Base-by-base conservation (phyloP, 1,140 invertebrate genomes). In the Bicyclus anynana region DNA sequence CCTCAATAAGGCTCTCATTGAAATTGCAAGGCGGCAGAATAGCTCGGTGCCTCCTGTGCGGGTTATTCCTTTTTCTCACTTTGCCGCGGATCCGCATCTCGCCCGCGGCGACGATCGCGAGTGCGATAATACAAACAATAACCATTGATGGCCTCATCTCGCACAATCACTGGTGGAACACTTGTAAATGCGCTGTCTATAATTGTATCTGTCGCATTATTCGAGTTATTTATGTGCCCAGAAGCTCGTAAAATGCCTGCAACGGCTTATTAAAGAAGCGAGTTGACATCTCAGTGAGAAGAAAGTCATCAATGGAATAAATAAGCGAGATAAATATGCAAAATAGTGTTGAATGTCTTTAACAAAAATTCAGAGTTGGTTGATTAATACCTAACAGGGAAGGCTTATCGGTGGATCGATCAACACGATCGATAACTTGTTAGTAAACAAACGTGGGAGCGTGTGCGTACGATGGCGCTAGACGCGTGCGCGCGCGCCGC, bases 1-100 rank as follows among this genome's bases (percentile, higher is more conserved):
- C 91, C 55, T 90, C 91, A 23, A 93, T 90, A 59, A 91, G 82
- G 52, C 89, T 88, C 67, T 90, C 87, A 72, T 91, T 90, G 77
- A 90, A 91, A 69, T 80, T 89, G 68, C 91, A 91, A 9, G 84
- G 74, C 54, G 83, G 81, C 54, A 82, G 60, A 38, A 81, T 72
- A 42, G 79, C 84, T 38, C 84, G 69, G 53, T 86, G 78, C 54
- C 84, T 69, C 61, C 84, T 74, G 49, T 81, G 77, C 16, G 64
- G 42, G 38, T 69, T 80, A 65, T 75, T 73, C 62, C 83, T 80
- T 76, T 84, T 84, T 70, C 71, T 84, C 59, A 87, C 84, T 82
- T 74, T 83, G 64, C 84, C 84, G 29, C 77, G 78, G 53, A 87
- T 84, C 63, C 75, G 80, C 59, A 84, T 74, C 75, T 83, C 84